Conservation (phyloP, 2,113 vertebrate genomes). For the Falco punctatus region DNA sequence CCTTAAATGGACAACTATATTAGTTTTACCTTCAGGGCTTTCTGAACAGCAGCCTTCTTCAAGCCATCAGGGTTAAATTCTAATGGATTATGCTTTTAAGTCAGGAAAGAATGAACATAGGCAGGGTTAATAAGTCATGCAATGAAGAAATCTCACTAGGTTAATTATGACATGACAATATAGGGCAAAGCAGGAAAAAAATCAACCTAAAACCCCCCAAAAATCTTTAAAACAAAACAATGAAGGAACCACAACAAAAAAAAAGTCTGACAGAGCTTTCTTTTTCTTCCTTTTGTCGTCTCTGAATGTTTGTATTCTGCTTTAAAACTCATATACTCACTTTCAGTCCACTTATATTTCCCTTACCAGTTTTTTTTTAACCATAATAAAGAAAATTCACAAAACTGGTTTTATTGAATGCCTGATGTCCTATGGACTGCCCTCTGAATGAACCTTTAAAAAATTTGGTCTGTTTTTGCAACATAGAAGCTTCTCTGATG, state of each 20-base stretch:
- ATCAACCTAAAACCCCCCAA: not conserved
- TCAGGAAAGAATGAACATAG: slow-evolving; percentile 86
- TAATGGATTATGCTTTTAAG: slow-evolving; percentile 95
- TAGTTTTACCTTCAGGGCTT: slow-evolving; percentile 92
- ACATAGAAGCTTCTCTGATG: not conserved
- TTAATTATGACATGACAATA: slow-evolving; percentile 73
- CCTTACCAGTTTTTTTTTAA: not conserved
- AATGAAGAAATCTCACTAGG: slow-evolving; percentile 63
- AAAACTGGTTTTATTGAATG: not conserved
- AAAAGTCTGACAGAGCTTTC: not conserved
- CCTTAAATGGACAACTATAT: slow-evolving; percentile 72
- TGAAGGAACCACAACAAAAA: not conserved
- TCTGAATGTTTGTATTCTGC: not conserved
- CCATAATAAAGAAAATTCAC: not conserved
- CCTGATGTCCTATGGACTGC: not conserved
- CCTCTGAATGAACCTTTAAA: not conserved
- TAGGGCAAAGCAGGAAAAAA: not conserved
- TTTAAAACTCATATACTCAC: not conserved
- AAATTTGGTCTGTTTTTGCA: not conserved
- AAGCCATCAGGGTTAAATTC: slow-evolving; percentile 90
- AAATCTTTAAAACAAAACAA: not conserved
- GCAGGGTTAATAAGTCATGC: slow-evolving; percentile 85
- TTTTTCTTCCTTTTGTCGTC: not conserved
- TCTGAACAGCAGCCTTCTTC: slow-evolving; percentile 92
- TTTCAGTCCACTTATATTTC: not conserved